Base-by-base conservation (phyloP, 2,888 invertebrate genomes). In the Nomada fucata region DNA sequence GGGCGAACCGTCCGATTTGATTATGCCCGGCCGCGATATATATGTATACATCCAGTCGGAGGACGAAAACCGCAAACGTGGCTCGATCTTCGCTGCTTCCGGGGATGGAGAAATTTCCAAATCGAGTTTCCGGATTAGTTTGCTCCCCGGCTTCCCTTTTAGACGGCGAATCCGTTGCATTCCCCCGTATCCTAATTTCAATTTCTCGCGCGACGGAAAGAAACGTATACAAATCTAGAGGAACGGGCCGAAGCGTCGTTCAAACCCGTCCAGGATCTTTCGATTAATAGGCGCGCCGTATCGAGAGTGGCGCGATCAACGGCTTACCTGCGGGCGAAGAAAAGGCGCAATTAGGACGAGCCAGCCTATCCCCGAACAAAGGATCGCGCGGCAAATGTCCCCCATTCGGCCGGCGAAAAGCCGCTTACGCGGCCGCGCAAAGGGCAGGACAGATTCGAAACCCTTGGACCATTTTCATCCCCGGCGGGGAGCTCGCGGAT, bases 401-500 rank as follows among this genome's bases (percentile, higher is more conserved):
- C 71, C 52, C 61, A 44, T 26, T 64, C 55, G 63, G 47, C 23
- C 74, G 53, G 74, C 67, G 29, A 44, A 77, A 77, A 77, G 77
- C 74, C 67, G 77, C 77, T 77, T 77, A 77, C 44, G 11, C 36
- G 59, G 44, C 44, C 57, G 7, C 53, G 47, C 18, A 10, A 59
- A 69, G 63, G 36, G 57, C 18, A n/a, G 44, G 55, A 73, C 64
- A 20, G 47, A 42, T 18, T 18, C 5, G 20, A 0, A 53, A 9
- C 59, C 71, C 36, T 60, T 36, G 69, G 50, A 50, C 61, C 23
- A 2, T 47, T 47, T 47, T 18, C 72, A 18, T 7, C 81, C 84
- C 69, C 57, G 36, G 70, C 65, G 72, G 82, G 81, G 81, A 79
- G 81, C 76, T 69, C 81, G 82, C 80, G 75, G 74, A 61, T 75